Evolutionary conservation across 1,140 invertebrate genomes (phyloP).

Genomic region (Achroia grisella): DNA sequence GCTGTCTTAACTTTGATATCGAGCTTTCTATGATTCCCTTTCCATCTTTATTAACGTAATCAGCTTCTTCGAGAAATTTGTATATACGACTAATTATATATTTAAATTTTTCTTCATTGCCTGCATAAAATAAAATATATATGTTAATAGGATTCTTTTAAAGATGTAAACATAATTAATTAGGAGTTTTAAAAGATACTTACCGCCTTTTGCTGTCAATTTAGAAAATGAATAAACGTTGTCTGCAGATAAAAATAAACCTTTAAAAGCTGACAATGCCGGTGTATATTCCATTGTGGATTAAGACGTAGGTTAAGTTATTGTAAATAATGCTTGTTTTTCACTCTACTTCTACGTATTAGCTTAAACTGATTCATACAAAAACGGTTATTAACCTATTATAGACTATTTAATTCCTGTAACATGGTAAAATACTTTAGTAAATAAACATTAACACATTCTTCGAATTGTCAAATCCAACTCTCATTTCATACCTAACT

Average conservation of each 20-base stretch:
- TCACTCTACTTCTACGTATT: too few relatives aligned
- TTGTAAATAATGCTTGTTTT: too few relatives aligned
- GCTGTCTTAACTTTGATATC: constrained; percentile 27
- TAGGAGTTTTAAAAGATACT: constrained; percentile 2
- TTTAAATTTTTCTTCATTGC: constrained; percentile 54
- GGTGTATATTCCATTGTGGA: constrained; percentile 46
- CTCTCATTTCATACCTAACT: too few relatives aligned
- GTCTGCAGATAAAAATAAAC: constrained; percentile 45
- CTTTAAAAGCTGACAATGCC: constrained; percentile 48
- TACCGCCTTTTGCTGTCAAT: constrained; percentile 50
- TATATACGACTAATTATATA: constrained; percentile 28
- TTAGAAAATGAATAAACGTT: constrained; percentile 39
- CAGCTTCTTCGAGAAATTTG: constrained; percentile 36
- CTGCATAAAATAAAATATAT: constrained; percentile 29
- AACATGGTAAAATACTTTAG: too few relatives aligned
- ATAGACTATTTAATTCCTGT: too few relatives aligned
- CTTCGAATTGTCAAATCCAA: too few relatives aligned
- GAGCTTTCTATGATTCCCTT: constrained; percentile 22
- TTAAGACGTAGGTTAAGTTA: too few relatives aligned
- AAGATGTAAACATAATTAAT: neutral
- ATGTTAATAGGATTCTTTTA: neutral
- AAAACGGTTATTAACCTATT: too few relatives aligned
- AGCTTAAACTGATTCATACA: too few relatives aligned
- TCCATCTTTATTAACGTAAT: constrained; percentile 26
- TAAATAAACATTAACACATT: too few relatives aligned